Evolutionary conservation across 2,113 vertebrate genomes (phyloP), one percentile per base, ranked within the genome.

Genomic region (Boulengerochromis microlepis): DNA sequence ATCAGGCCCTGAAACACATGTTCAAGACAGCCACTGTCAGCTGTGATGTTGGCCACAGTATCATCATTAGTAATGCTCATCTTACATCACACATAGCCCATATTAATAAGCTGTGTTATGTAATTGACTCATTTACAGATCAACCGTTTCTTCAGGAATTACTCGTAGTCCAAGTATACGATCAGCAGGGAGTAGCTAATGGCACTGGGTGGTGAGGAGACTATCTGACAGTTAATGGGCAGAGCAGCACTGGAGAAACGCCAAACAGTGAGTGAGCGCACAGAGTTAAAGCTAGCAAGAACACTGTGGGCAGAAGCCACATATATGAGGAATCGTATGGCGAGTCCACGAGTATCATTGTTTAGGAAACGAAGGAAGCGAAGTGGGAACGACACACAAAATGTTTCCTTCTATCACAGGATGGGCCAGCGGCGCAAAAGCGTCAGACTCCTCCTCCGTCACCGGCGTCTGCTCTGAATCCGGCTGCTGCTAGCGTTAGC

Each of bases 1-100:
- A 87, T 97, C 97, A 38, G 93, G 76, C 74, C 97, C 98, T 98
- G 92, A 80, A 95, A 93, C 24, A 87, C 22, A 69, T 69, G 80
- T 83, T 91, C 33, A 85, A 13, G n/a, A 80, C 52, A 10, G 7
- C 54, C 31, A 5, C 10, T 13, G 13, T 18, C 24, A 71, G 64
- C 10, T 54, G 33, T 33, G 16, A 54, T 31, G 52, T 47, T 50
- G 47, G 15, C 29, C 31, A 47, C 45, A 16, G 2, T 22, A 38
- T 69, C 33, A 69, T 85, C 47, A 78, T 42, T 40, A 66, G 22
- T 4, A 54, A 83, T 1, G 80, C 9, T 29, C 19, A 76, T 26
- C n/a, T 80, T 10, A 53, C 35, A 54, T 31, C 22, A 86, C 33
- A 90, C 22, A 81, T 24, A 81, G 5, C 57, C 42, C 13, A 80